Evolutionary conservation across 2,797 vertebrate genomes (phyloP).

Genomic region (Etheostoma perlongum): DNA sequence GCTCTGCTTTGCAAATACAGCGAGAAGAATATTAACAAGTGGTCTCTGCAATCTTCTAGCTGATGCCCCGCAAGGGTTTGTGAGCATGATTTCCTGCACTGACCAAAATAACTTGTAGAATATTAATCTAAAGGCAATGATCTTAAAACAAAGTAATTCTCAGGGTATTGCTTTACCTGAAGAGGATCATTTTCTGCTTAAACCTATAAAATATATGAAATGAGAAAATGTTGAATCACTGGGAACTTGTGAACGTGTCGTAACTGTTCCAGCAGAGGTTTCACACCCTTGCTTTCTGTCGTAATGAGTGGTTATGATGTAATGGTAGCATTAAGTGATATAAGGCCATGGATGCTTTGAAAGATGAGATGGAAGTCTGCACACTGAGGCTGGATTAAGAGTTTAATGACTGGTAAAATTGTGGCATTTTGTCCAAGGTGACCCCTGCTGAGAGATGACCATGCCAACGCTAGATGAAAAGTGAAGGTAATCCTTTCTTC

Average conservation of each 20-base stretch:
- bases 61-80: conserved; percentile 58
- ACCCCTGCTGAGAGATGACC: conserved; percentile 82
- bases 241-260: conserved; percentile 24
- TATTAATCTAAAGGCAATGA: conserved; percentile 55
- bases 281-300: conserved; percentile 52
- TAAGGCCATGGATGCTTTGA: conserved; percentile 74
- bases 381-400: conserved; percentile 81
- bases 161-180: conserved; percentile 55
- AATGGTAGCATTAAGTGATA: conserved; percentile 59
- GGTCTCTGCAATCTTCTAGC: conserved; percentile 60
- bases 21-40: conserved; percentile 78
- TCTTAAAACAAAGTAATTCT: conserved; percentile 57
- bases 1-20: conserved; percentile 73
- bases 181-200: conserved; percentile 45
- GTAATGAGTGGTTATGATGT: conserved; percentile 52
- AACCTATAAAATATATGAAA: conserved; percentile 49
- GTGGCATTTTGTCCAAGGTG: conserved; percentile 86
- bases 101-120: conserved; percentile 63
- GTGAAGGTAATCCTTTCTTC: conserved; percentile 84
- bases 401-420: conserved; percentile 89
- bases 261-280: conserved; percentile 35
- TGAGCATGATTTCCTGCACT: conserved; percentile 52
- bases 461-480: conserved; percentile 75
- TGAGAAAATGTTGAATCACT: conserved; percentile 51
- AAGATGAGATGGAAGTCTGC: conserved; percentile 75